Evolutionary conservation across 2,888 invertebrate genomes (phyloP).

Genomic region (Lepidocyrtoides sp.): DNA sequence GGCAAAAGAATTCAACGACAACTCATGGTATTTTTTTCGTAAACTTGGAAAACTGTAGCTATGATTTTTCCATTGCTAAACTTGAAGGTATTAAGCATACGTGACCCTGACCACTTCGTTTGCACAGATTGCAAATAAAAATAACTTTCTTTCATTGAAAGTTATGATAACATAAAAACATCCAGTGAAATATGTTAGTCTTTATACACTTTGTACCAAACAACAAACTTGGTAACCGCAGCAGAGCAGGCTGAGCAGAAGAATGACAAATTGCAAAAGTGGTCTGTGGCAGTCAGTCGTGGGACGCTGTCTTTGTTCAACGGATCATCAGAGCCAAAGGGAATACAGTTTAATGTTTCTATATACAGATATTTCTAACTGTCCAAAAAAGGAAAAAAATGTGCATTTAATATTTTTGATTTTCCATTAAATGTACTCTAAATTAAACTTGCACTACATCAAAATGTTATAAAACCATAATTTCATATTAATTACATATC

Average conservation of each 20-base stretch:
- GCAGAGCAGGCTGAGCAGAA: background rate
- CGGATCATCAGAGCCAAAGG: conserved; percentile 16
- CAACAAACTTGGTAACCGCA: background rate
- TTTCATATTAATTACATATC: background rate
- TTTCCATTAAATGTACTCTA: too few relatives aligned
- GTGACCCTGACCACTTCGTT: background rate
- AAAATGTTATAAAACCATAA: too few relatives aligned
- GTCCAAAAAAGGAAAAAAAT: too few relatives aligned
- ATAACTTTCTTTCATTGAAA: background rate
- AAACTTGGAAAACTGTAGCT: background rate
- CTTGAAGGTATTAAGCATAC: background rate
- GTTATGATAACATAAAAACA: background rate
- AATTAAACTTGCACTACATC: too few relatives aligned
- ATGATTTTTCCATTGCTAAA: background rate
- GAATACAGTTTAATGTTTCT: too few relatives aligned
- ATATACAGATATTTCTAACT: too few relatives aligned
- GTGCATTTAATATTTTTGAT: too few relatives aligned
- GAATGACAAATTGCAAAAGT: conserved; percentile 44
- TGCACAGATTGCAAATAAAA: background rate
- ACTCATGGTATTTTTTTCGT: background rate
- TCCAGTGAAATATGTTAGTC: background rate
- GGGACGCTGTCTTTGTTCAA: conserved; percentile 3
- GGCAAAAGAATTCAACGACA: background rate
- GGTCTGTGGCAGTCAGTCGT: conserved; percentile 10
- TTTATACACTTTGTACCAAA: background rate